A percentile compares a stretch with the other conserved stretches of the same genome.
phyloP scores from a whole-genome alignment of 2,113 vertebrate genomes.

The Pipra filicauda region DNA sequence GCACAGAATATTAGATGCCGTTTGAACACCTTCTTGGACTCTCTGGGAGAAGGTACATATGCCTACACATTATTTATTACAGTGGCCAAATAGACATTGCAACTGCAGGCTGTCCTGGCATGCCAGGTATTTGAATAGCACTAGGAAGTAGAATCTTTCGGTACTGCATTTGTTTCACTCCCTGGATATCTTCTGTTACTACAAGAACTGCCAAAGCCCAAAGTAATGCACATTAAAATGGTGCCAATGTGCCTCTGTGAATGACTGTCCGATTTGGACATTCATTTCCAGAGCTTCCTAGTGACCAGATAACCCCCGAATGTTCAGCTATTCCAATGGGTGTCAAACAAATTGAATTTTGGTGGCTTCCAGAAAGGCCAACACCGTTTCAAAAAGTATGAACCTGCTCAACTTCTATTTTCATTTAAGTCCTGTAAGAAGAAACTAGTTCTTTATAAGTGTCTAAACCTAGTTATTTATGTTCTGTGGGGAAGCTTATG shows the following conservation, averaged over 20 bases:
- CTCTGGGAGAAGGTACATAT: neutral
- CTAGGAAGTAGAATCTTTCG: neutral
- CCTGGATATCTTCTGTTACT: neutral
- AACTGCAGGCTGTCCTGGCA: neutral
- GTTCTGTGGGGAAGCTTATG: neutral
- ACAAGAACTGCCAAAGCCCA: neutral
- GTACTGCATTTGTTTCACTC: neutral
- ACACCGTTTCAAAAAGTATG: neutral
- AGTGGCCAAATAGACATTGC: neutral
- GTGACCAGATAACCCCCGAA: neutral
- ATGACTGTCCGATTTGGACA: accelerated
- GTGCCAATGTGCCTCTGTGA: neutral
- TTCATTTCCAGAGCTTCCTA: neutral
- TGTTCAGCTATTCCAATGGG: neutral
- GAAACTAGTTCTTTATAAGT: neutral
- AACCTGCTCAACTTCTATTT: neutral
- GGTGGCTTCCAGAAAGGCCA: neutral
- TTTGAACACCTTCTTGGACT: neutral
- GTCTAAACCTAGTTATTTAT: neutral
- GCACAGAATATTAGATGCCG: neutral
- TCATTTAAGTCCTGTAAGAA: neutral
- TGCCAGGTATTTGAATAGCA: neutral
- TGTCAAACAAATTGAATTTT: neutral
- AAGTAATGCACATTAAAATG: neutral
- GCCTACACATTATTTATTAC: neutral